Evolutionary conservation across 2,888 invertebrate genomes (phyloP).

Genomic region (Labia minor): DNA sequence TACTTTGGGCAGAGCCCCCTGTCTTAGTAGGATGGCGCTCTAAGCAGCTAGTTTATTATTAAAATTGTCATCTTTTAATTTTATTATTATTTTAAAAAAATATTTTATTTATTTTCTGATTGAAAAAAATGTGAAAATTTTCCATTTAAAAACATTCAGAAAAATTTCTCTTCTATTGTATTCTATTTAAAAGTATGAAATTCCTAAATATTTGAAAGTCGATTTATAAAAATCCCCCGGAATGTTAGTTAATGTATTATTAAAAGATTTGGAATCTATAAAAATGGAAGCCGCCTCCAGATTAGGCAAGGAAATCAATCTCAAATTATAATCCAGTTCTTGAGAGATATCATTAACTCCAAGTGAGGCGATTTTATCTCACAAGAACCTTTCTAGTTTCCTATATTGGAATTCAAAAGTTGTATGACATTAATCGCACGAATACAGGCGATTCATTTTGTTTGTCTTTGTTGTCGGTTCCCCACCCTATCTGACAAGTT

Average conservation of each 20-base stretch:
- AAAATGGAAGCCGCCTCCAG: slow-evolving; percentile 15
- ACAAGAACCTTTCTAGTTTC: neutral
- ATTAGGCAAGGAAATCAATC: slow-evolving; percentile 17
- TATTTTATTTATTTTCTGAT: no score
- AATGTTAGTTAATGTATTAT: neutral
- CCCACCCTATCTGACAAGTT: neutral
- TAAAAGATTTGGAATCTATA: neutral
- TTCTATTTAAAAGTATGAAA: no score
- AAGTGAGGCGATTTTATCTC: slow-evolving; percentile 13
- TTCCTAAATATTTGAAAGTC: neutral
- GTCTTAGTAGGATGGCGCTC: no score
- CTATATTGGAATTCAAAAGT: slow-evolving; percentile 14
- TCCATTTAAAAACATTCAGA: no score
- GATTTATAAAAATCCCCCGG: neutral
- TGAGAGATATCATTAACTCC: slow-evolving; percentile 13
- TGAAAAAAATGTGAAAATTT: no score
- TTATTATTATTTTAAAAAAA: no score
- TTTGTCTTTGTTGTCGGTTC: slow-evolving; percentile 16
- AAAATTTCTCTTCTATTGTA: no score
- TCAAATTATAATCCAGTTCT: slow-evolving; percentile 15
- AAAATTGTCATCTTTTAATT: no score
- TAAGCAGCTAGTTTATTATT: no score
- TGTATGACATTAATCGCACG: slow-evolving; percentile 15
- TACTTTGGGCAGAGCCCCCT: no score
- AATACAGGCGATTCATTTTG: slow-evolving; percentile 16